Percentiles rank a stretch among this genome's conserved stretches.
Evolutionary conservation across 2,888 invertebrate genomes (phyloP).

Genomic region (Pasiphila rectangulata): DNA sequence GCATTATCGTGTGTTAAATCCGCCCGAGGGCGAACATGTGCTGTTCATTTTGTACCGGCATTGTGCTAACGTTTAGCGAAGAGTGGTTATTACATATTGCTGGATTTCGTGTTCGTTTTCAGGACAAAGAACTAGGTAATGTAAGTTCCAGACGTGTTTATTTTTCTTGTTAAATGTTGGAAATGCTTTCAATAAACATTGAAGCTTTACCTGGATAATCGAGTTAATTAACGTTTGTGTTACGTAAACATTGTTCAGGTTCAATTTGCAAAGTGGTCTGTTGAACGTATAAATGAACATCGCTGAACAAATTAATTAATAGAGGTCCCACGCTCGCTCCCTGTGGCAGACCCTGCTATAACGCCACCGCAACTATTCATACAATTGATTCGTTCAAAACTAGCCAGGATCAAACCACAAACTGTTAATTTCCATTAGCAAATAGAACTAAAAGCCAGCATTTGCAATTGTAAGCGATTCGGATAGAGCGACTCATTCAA

Average conservation of each 20-base stretch:
- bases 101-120: constrained; percentile 8
- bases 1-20: constrained; percentile 25
- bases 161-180: not conserved
- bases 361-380: constrained; percentile 28
- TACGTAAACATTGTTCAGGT: constrained; percentile 4
- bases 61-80: constrained; percentile 17
- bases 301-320: constrained; percentile 28
- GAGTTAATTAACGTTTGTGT: not conserved
- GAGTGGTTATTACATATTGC: constrained; percentile 16
- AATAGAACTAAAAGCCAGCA: constrained; percentile 67
- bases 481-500: constrained; percentile 49
- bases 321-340: constrained; percentile 31
- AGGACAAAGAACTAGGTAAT: constrained; percentile 3
- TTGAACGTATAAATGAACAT: constrained; percentile 18
- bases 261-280: constrained; percentile 18
- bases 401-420: constrained; percentile 47
- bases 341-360: constrained; percentile 32
- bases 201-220: not conserved
- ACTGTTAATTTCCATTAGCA: constrained; percentile 65
- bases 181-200: not conserved
- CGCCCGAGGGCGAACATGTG: constrained; percentile 20
- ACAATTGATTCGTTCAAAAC: constrained; percentile 40
- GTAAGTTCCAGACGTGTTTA: not conserved
- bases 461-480: constrained; percentile 63
- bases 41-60: constrained; percentile 21